Percentiles rank a stretch among this genome's conserved stretches.
phyloP scores from a whole-genome alignment of 2,888 invertebrate genomes.

The Megalurothrips usitatus region DNA sequence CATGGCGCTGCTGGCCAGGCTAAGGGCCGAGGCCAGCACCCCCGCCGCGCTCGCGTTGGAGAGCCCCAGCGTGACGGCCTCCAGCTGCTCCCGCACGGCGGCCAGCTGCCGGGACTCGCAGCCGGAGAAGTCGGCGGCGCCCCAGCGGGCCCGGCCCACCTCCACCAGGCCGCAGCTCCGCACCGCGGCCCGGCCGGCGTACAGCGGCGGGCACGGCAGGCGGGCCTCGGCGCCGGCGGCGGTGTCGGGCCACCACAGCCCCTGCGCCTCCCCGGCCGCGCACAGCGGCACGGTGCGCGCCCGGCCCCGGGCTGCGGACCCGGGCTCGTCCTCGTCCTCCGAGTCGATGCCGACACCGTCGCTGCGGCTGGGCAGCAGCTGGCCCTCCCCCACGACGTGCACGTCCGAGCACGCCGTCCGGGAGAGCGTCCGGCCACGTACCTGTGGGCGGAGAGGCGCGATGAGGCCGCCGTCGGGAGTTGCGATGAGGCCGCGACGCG shows the following conservation, averaged over 20 bases:
- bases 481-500: constrained; percentile 48
- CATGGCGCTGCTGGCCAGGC: background rate
- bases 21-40: background rate
- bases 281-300: constrained; percentile 44
- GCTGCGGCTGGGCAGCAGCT: background rate
- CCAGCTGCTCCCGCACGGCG: constrained; percentile 31
- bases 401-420: constrained; percentile 13
- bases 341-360: too few species aligned
- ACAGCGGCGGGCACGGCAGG: constrained; percentile 37
- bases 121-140: constrained; percentile 67
- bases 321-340: background rate
- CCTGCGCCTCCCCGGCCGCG: constrained; percentile 44
- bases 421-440: background rate
- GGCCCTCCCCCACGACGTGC: background rate
- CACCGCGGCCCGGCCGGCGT: constrained; percentile 47
- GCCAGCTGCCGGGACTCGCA: constrained; percentile 60
- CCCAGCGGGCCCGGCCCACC: constrained; percentile 66
- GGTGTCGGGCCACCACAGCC: constrained; percentile 61
- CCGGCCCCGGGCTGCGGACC: constrained; percentile 12
- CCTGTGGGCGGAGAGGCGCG: background rate
- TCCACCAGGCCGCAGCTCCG: constrained; percentile 58
- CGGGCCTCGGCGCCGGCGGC: constrained; percentile 66
- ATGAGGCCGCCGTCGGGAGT: background rate
- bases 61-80: constrained; percentile 13
- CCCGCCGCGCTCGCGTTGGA: constrained; percentile 18